Evolutionary conservation across 2,113 vertebrate species (phyloP).

Genomic region (Catharus minimus): DNA sequence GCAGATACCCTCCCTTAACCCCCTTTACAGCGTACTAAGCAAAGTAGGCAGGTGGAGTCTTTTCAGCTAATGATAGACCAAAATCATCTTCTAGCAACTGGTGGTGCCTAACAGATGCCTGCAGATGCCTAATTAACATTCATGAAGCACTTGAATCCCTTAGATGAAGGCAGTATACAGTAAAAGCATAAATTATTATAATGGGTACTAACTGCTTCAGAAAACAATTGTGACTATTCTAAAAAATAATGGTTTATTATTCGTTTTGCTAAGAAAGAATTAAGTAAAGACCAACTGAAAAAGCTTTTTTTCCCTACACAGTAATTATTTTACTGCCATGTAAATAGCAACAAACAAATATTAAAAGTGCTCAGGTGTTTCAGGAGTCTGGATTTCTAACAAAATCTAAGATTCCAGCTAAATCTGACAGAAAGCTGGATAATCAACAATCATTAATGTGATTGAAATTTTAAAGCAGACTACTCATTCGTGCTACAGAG

Average conservation of each 20-base stretch:
- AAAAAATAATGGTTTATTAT: background rate
- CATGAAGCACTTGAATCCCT: conserved; percentile 17
- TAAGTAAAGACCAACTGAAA: background rate
- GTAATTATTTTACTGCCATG: background rate
- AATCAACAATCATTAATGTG: background rate
- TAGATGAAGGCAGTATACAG: conserved; percentile 11
- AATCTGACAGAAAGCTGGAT: background rate
- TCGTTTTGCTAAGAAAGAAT: background rate
- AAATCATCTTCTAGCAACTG: conserved; percentile 31
- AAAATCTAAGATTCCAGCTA: background rate
- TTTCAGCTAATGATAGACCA: conserved; percentile 28
- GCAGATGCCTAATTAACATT: conserved; percentile 56
- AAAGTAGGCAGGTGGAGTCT: conserved; percentile 15
- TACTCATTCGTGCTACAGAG: background rate
- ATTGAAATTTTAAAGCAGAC: conserved; percentile 9
- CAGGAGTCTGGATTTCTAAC: background rate
- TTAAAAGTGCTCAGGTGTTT: background rate
- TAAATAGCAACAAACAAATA: background rate
- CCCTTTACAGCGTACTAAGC: background rate
- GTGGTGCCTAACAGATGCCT: conserved; percentile 13
- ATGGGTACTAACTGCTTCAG: background rate
- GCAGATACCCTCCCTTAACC: background rate
- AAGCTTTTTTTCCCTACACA: background rate
- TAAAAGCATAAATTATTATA: conserved; percentile 26
- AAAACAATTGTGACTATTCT: background rate